phyloP scores from a whole-genome alignment of 2,797 vertebrate species.

The Meda fulgida region DNA sequence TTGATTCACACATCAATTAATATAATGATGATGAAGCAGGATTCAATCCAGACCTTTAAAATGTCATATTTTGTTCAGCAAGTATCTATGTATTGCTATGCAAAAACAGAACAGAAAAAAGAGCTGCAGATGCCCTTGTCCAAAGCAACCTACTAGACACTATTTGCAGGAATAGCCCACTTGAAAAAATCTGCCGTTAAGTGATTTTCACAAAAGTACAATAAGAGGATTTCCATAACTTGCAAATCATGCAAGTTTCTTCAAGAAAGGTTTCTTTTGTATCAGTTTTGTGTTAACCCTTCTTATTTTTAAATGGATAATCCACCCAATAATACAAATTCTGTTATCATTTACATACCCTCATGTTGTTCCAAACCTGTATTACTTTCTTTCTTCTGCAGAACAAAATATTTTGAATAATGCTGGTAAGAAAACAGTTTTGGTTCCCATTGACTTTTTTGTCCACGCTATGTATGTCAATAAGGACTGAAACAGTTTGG shows the following conservation, averaged over 20 bases:
- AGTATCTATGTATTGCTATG: neutral
- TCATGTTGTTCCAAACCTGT: neutral
- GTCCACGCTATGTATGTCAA: neutral
- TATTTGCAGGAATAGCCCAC: neutral
- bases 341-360: neutral
- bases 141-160: neutral
- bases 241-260: neutral
- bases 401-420: neutral
- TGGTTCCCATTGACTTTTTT: neutral
- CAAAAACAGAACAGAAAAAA: neutral
- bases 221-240: neutral
- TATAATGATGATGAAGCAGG: neutral
- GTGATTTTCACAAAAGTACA: conserved; percentile 2
- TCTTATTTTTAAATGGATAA: neutral
- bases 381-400: neutral
- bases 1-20: neutral
- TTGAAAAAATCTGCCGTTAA: neutral
- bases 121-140: neutral
- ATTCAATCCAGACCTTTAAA: neutral
- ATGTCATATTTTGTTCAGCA: neutral
- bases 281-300: neutral
- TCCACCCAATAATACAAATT: neutral
- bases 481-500: neutral
- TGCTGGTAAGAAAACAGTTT: neutral
- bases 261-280: too few relatives aligned